Evolutionary conservation across 1,140 invertebrate species (phyloP).

Genomic region (Proctacanthus coquilletti): DNA sequence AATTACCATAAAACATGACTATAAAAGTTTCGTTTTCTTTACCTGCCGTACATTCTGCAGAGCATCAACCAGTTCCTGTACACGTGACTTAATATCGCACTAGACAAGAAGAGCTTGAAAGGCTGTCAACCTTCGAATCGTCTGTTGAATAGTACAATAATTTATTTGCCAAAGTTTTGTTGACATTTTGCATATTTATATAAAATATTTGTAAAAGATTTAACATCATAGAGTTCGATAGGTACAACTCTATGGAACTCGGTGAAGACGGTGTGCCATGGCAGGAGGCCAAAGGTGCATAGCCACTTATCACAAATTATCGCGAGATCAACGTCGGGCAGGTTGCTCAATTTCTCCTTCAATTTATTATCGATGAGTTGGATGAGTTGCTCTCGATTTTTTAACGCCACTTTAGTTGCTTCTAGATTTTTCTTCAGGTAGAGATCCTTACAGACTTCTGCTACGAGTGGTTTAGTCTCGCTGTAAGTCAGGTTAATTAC

Average conservation of each 20-base stretch:
- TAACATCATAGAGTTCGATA: slow-evolving; percentile 14
- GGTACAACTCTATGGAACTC: slow-evolving; percentile 22
- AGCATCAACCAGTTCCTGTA: no score
- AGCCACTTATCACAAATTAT: slow-evolving; percentile 17
- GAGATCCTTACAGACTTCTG: slow-evolving; percentile 21
- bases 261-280: slow-evolving; percentile 25
- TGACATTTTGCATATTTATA: slow-evolving; percentile 24
- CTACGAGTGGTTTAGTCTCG: slow-evolving; percentile 20
- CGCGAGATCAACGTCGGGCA: slow-evolving; percentile 20
- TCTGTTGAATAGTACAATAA: no score
- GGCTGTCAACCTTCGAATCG: no score
- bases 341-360: slow-evolving; percentile 12
- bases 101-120: no score
- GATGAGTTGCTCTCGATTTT: slow-evolving; percentile 14
- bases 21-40: no score
- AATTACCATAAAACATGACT: no score
- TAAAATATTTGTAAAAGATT: slow-evolving; percentile 17
- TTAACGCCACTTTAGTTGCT: slow-evolving; percentile 14
- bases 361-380: slow-evolving; percentile 12
- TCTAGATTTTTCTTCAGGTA: slow-evolving; percentile 10
- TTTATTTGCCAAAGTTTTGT: slow-evolving; percentile 29
- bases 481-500: slow-evolving; percentile 14
- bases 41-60: no score
- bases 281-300: slow-evolving; percentile 21
- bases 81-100: no score